A percentile compares a stretch with the other conserved stretches of the same genome.
Evolutionary conservation across 1,140 invertebrate genomes (phyloP).

Genomic region (Bombus consobrinus): DNA sequence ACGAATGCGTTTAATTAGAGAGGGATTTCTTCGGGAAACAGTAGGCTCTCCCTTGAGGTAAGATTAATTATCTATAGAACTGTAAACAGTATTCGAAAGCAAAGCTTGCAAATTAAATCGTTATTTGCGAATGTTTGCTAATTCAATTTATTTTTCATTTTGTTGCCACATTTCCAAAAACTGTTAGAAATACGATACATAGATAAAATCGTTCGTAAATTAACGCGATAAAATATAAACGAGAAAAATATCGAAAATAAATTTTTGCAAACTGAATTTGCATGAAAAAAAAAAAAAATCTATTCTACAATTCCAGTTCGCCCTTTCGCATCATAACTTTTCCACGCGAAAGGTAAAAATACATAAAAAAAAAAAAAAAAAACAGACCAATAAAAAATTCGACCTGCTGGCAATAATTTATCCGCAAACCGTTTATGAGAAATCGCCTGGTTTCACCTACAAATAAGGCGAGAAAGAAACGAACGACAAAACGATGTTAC

Average conservation of each 20-base stretch:
- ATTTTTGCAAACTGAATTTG: background rate
- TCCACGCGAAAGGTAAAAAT: background rate
- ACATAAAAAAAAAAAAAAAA: background rate
- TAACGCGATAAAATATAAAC: background rate
- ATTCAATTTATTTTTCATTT: background rate
- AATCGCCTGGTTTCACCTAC: background rate
- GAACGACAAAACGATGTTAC: background rate
- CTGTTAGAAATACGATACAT: background rate
- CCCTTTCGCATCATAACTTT: background rate
- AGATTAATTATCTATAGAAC: slow-evolving; percentile 1
- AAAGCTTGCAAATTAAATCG: background rate
- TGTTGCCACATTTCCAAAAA: background rate
- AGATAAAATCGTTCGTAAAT: background rate
- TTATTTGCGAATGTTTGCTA: background rate
- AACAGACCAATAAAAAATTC: background rate
- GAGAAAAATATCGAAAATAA: background rate
- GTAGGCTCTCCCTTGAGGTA: background rate
- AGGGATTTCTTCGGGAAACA: slow-evolving; percentile 6
- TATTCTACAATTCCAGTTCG: background rate
- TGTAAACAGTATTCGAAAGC: background rate
- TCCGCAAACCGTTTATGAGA: background rate
- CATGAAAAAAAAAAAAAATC: background rate
- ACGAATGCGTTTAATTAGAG: slow-evolving; percentile 25
- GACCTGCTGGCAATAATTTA: background rate
- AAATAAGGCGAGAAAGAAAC: background rate